Base-by-base conservation (phyloP, 1,140 invertebrate genomes). In the Conus ventricosus region DNA sequence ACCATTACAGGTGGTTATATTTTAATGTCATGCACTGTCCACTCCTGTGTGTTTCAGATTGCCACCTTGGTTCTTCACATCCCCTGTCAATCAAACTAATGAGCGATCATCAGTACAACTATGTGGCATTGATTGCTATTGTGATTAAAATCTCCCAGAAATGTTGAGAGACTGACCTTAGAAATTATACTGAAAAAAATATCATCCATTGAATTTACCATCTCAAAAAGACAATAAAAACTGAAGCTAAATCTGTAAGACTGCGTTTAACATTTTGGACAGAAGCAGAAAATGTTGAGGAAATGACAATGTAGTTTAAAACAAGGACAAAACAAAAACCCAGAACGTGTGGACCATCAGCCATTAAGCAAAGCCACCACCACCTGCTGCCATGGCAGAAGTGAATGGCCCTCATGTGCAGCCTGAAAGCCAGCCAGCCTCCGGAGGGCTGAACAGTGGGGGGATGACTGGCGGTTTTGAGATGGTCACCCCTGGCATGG, bases 371-470 rank as follows among this genome's bases (percentile, higher is more conserved):
- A 3, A 51, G n/a, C 11, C 11, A 25, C 13, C 15, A 84, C 51
- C 20, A n/a, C 17, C 54, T 5, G 10, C 23, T 8, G 8, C 25
- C 25, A 67, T n/a, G 84, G 85, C 85, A 1, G 53, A 87, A 78
- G 55, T 87, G 85, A 87, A 75, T 23, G 71, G 85, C 11, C 39
- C n/a, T 0, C n/a, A 54, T 53, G 71, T 23, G 51, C 71, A 78
- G 54, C 71, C 85, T n/a, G 85, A 54, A 20, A 87, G 85, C n/a
- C 85, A 87, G 85, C 85, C 85, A 17, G 85, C 75, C 3, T 87
- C 85, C 25, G 85, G 85, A n/a, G 25, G 15, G n/a, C 11, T 6
- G 20, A 57, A 20, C 75, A 71, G 85, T 2, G 75, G 85, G 53
- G n/a, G 15, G 20, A 71, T 71, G 67, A 78, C 53, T 0, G 71